A percentile compares a stretch with the other conserved stretches of the same genome.
Conservation (phyloP, 2,113 vertebrate genomes). For the Mungos mungo region DNA sequence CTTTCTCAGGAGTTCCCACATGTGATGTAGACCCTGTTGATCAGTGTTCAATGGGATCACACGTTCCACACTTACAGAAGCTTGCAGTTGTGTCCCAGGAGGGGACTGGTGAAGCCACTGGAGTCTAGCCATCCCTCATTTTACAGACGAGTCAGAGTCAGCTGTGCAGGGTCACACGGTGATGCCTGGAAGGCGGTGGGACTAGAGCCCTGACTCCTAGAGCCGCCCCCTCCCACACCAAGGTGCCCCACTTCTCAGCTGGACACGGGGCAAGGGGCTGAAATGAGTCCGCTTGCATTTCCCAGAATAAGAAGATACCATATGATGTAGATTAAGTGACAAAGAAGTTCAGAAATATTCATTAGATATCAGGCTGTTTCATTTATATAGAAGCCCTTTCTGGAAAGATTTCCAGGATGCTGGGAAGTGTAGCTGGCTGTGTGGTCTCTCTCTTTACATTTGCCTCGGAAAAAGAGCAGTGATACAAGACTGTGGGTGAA, state of each 20-base stretch:
- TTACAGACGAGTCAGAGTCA: not conserved
- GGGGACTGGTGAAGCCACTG: not conserved
- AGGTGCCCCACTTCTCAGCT: not conserved
- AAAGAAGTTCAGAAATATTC: not conserved
- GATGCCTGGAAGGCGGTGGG: too few species aligned
- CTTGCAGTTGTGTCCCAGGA: rapidly evolving
- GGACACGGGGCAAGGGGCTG: too few species aligned
- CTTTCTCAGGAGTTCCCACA: not conserved
- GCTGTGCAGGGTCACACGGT: not conserved
- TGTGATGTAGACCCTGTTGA: not conserved
- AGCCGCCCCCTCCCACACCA: too few species aligned
- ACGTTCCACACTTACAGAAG: not conserved
- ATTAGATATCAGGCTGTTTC: not conserved
- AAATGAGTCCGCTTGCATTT: not conserved
- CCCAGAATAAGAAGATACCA: not conserved
- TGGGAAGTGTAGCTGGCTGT: not conserved
- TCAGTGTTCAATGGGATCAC: not conserved
- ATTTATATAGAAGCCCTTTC: not conserved
- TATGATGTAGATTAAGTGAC: not conserved
- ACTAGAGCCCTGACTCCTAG: not conserved
- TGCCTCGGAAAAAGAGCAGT: not conserved
- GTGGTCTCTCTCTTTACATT: not conserved
- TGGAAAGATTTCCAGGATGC: not conserved
- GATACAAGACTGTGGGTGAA: not conserved
- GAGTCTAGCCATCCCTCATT: not conserved